Base-by-base conservation (phyloP, 2,888 invertebrate species). In the Choristoneura rosaceana region DNA sequence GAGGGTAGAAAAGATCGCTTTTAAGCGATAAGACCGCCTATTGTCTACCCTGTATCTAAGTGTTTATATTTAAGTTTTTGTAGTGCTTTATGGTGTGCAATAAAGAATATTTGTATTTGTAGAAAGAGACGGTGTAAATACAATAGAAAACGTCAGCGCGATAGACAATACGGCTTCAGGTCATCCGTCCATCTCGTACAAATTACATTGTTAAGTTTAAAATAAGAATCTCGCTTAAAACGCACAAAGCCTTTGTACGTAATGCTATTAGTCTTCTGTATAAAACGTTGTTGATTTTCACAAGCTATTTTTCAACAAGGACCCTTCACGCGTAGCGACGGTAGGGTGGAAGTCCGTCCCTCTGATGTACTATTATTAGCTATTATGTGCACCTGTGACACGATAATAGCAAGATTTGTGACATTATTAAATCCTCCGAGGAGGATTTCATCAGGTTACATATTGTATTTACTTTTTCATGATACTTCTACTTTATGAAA, bases 391-490 rank as follows among this genome's bases (percentile, higher is more conserved):
- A 55, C 55, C 55, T 55, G 55, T 55, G 55, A 55, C 52, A 41
- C 55, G 55, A n/a, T 65, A 65, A 65, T 55, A 52, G 55, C 55
- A 25, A 55, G 55, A 55, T 55, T 55, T 55, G 55, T 55, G 55
- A 55, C 55, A 55, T 55, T 12, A 55, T 55, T 55, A 25, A 55
- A 55, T 25, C 25, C 55, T 25, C 55, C 12, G 12, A 3, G 25
- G 25, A 55, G 55, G 12, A 25, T 55, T 55, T 55, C 25, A 55
- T 55, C 17, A 10, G 10, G 25, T 55, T 55, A n/a, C 25, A 17
- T 52, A 9, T 52, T 52, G 9, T 14, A 52, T 15, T 43, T 52
- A 9, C 8, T 14, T 5, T n/a, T 4, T 14, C 17, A 4, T 52
- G 0, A 4, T 47, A 47, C 14, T 9, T 10, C 25, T 2, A 25